Base-by-base conservation (phyloP, 2,888 invertebrate species). In the Drosophila rubida region DNA sequence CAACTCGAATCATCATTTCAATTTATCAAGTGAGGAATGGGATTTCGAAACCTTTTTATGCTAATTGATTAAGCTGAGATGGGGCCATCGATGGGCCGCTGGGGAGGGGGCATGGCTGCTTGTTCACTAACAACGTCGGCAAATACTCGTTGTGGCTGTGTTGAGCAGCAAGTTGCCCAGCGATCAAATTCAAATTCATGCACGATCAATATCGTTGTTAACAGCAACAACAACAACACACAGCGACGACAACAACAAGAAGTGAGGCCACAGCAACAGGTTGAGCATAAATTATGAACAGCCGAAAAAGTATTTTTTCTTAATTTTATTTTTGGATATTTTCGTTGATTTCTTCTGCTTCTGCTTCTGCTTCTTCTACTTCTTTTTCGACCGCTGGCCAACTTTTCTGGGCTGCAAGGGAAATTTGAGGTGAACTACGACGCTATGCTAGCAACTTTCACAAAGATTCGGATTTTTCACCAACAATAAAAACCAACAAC, bases 211-310 rank as follows among this genome's bases (percentile, higher is more conserved):
- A 66, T 71, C 68, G 57, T 60, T 55, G 63, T 55, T 50, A 39
- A 30, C 39, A 62, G 13, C 48, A 49, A 13, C 55, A 58, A 49
- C 51, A 51, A 23, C 48, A 51, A 1, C 19, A 19, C 35, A 50
- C 41, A 49, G 39, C 39, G 16, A 35, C 46, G 39, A 44, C 53
- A 27, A 16, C 35, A 19, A 14, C 58, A 61, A 51, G 51, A 57
- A 70, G 22, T 65, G 55, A 25, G 49, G 54, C 22, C 41, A 14
- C 60, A 46, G 62, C 81, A 84, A 87, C 87, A 82, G 82, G 88
- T 79, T 75, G 59, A 65, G 82, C 83, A 87, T 82, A 82, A 82
- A 87, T 87, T 81, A 87, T 82, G 78, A 68, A 66, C 64, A 62
- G 62, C 75, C 53, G 30, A 16, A 44, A 30, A 45, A 25, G 14